These are phyloP conservation scores for Plutella xylostella DNA, from an alignment of 2,888 invertebrate species.

Conservation along the genomic window DNA sequence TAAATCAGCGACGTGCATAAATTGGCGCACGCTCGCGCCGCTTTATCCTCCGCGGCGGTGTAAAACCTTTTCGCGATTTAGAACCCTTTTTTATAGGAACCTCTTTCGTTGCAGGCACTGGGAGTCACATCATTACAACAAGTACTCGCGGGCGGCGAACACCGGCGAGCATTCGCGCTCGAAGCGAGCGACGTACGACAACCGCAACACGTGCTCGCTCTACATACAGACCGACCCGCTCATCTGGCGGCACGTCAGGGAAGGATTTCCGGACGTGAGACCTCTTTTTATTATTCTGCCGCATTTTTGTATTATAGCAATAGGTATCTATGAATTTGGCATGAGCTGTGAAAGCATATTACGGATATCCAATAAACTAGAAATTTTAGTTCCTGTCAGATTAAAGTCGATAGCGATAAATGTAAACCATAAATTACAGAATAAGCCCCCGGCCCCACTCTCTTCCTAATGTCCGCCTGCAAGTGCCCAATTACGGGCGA, in stretches of 20 bases:
- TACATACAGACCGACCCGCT: conserved; percentile 99
- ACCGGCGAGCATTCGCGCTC: conserved; percentile 63
- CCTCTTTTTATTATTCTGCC: not conserved
- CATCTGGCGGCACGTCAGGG: conserved; percentile 94
- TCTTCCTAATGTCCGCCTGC: too few species aligned
- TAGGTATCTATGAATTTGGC: not conserved
- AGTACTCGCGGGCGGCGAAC: conserved; percentile 85
- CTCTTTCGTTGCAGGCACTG: conserved; percentile 46
- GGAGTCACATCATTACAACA: conserved; percentile 70
- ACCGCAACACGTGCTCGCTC: conserved; percentile 91
- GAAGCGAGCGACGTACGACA: conserved; percentile 73
- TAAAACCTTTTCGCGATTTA: not conserved
- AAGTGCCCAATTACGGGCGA: too few species aligned
- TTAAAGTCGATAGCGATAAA: too few species aligned
- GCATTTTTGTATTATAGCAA: too few species aligned
- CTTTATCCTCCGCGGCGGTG: too few species aligned
- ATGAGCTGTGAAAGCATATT: too few species aligned
- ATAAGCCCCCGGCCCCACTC: too few species aligned
- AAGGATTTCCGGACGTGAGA: conserved; percentile 83
- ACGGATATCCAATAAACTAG: too few species aligned
- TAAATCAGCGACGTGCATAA: too few species aligned
- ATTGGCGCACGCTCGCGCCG: too few species aligned
- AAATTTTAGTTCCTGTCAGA: too few species aligned
- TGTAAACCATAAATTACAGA: too few species aligned
- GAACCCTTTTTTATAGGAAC: not conserved